phyloP scores from a whole-genome alignment of 2,888 invertebrate species.

The Gymnocheta viridis region DNA sequence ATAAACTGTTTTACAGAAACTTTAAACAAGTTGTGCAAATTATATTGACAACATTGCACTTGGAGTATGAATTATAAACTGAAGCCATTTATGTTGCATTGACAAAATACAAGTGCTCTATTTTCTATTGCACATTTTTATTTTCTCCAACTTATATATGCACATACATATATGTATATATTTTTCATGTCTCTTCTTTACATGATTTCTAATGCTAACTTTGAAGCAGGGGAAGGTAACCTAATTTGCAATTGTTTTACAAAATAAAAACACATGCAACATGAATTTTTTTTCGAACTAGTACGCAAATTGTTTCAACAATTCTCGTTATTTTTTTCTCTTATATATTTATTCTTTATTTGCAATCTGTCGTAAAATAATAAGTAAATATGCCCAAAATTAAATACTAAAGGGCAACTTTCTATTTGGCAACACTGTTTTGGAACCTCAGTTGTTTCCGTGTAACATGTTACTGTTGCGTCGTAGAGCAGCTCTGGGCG shows the following conservation, averaged over 20 bases:
- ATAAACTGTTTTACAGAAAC: not conserved
- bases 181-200: constrained; percentile 15
- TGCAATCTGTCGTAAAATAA: no score
- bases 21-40: not conserved
- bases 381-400: no score
- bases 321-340: no score
- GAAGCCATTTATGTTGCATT: constrained; percentile 61
- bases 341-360: no score
- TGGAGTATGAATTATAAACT: constrained; percentile 55
- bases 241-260: not conserved
- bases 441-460: no score
- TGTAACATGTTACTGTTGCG: no score
- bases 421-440: no score
- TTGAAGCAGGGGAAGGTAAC: constrained; percentile 30
- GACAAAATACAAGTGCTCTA: constrained; percentile 29
- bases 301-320: no score
- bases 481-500: no score
- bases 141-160: constrained; percentile 20
- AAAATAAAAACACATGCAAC: no score
- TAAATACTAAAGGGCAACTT: no score
- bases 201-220: constrained; percentile 55
- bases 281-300: no score
- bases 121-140: constrained; percentile 31
- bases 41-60: constrained; percentile 59
- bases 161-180: not conserved